Evolutionary conservation across 53 echinoderm and acorn worm genomes (phyloP).

Genomic region (Antedon mediterranea): DNA sequence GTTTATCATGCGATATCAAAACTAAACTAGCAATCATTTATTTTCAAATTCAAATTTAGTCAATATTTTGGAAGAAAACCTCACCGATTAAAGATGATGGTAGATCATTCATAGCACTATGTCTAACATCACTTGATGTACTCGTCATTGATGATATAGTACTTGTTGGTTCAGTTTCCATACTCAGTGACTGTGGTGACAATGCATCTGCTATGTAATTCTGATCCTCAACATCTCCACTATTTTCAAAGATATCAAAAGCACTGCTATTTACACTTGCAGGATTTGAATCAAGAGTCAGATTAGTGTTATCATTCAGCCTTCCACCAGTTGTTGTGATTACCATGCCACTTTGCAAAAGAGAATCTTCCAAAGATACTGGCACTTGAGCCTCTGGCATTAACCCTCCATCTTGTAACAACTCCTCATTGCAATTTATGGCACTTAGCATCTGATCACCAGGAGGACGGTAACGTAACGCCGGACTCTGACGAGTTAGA

Average conservation of each 20-base stretch:
- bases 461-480: slow-evolving; percentile 57
- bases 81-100: background rate
- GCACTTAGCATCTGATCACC: slow-evolving; percentile 87
- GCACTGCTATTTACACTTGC: slow-evolving; percentile 91
- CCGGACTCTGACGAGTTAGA: slow-evolving; percentile 83
- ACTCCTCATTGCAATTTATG: slow-evolving; percentile 76
- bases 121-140: background rate
- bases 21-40: no score
- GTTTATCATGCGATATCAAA: no score
- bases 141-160: background rate
- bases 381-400: slow-evolving; percentile 69
- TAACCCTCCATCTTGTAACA: slow-evolving; percentile 71
- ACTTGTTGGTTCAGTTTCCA: background rate
- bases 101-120: background rate
- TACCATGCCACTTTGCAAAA: slow-evolving; percentile 66
- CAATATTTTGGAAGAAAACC: no score
- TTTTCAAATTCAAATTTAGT: no score
- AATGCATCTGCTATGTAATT: slow-evolving; percentile 80
- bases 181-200: slow-evolving; percentile 48
- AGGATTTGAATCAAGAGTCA: slow-evolving; percentile 78
- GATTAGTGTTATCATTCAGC: slow-evolving; percentile 51
- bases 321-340: slow-evolving; percentile 43
- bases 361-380: slow-evolving; percentile 64
- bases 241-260: slow-evolving; percentile 81
- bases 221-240: slow-evolving; percentile 80